Evolutionary conservation across 1,140 invertebrate genomes (phyloP).

Genomic region (Dendrolimus punctatus): DNA sequence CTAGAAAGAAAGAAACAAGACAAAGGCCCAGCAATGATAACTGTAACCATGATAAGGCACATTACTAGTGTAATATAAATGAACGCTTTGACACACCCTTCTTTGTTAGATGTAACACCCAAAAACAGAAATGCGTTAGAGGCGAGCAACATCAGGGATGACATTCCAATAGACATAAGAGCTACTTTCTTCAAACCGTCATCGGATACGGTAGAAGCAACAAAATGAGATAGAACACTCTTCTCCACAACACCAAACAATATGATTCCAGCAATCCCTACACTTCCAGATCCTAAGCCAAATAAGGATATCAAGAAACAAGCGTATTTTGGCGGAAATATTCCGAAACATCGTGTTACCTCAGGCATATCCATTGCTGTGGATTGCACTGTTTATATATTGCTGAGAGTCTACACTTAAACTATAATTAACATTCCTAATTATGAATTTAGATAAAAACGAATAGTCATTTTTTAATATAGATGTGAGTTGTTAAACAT

Average conservation of each 20-base stretch:
- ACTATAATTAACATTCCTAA: no score
- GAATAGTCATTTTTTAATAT: slow-evolving; percentile 1
- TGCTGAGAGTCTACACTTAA: not conserved
- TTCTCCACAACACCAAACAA: slow-evolving; percentile 32
- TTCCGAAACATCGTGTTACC: slow-evolving; percentile 23
- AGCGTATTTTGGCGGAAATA: slow-evolving; percentile 27
- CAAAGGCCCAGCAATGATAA: slow-evolving; percentile 17
- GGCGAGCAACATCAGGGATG: slow-evolving; percentile 25
- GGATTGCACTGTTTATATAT: slow-evolving; percentile 2
- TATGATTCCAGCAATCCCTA: slow-evolving; percentile 25
- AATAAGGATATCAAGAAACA: slow-evolving; percentile 32
- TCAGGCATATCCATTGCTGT: slow-evolving; percentile 30
- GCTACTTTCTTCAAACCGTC: slow-evolving; percentile 26
- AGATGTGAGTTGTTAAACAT: not conserved
- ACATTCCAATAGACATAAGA: slow-evolving; percentile 25
- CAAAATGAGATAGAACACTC: slow-evolving; percentile 13
- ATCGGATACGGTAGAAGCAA: slow-evolving; percentile 10
- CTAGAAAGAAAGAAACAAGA: slow-evolving; percentile 24
- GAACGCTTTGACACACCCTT: slow-evolving; percentile 8
- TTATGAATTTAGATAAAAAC: no score
- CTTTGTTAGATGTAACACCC: slow-evolving; percentile 13
- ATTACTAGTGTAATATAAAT: slow-evolving; percentile 21
- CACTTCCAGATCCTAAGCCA: slow-evolving; percentile 23
- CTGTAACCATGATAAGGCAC: slow-evolving; percentile 18
- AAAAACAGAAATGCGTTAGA: slow-evolving; percentile 24